These are phyloP conservation scores for Anas georgica DNA, from an alignment of 2,797 vertebrate species.

Conservation along the genomic window DNA sequence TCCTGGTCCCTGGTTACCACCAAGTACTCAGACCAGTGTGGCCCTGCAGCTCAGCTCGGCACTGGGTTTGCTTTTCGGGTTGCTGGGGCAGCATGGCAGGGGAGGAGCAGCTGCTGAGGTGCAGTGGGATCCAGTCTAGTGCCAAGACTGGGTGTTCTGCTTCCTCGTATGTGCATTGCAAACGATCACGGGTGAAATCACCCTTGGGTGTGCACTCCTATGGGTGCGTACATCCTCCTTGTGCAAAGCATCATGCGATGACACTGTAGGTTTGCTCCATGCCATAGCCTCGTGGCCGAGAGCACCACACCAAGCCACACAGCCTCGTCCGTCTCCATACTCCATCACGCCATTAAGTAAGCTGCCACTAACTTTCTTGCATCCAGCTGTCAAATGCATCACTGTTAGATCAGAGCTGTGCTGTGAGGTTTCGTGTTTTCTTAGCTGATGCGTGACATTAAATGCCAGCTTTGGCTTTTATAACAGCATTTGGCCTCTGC, in stretches of 20 bases:
- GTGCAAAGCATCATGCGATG: accelerated
- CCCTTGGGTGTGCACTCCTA: accelerated
- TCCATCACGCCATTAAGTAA: neutral
- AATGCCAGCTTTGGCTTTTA: neutral
- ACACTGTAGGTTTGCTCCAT: accelerated
- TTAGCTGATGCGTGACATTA: neutral
- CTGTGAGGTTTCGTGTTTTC: neutral
- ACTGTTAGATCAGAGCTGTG: neutral
- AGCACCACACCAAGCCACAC: neutral
- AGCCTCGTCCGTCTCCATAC: accelerated
- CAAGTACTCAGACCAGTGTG: neutral
- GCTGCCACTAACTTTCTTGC: neutral
- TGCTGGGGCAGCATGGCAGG: neutral
- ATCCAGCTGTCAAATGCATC: neutral
- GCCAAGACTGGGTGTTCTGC: neutral
- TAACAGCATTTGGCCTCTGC: neutral
- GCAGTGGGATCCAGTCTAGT: too few species aligned
- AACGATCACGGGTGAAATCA: accelerated
- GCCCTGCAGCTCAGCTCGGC: neutral
- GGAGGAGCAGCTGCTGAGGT: neutral
- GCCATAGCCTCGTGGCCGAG: neutral
- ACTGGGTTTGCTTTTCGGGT: neutral
- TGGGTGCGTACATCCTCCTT: neutral
- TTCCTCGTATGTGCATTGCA: neutral
- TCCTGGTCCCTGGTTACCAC: neutral